These are phyloP conservation scores for Philypnodon macrostomus DNA, from an alignment of 2,797 vertebrate genomes.

Conservation along the genomic window DNA sequence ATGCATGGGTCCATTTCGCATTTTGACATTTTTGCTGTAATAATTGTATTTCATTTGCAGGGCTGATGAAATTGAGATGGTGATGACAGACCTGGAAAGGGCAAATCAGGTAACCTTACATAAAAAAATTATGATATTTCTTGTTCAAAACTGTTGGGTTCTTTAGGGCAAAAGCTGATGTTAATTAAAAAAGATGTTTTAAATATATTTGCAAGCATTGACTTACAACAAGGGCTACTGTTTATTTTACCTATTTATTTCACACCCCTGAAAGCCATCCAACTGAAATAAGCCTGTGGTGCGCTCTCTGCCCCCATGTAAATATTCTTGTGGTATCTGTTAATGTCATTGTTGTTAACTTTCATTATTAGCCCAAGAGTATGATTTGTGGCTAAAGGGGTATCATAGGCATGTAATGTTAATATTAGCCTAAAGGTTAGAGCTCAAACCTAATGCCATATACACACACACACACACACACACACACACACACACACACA, in stretches of 20 bases:
- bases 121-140: neutral
- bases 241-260: constrained; percentile 48
- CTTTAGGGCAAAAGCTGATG: neutral
- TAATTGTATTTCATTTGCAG: constrained; percentile 69
- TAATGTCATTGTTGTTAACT: constrained; percentile 78
- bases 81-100: constrained; percentile 98
- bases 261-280: constrained; percentile 54
- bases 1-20: too few relatives aligned
- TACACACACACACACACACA: constrained; percentile 13
- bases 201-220: neutral
- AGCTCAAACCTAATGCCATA: constrained; percentile 63
- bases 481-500: constrained; percentile 15
- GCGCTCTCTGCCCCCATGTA: constrained; percentile 54
- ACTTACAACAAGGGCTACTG: constrained; percentile 23
- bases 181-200: neutral
- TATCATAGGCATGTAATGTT: constrained; percentile 77
- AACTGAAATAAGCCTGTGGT: constrained; percentile 47
- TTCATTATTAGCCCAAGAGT: constrained; percentile 74
- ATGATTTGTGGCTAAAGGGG: constrained; percentile 74
- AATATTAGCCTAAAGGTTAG: constrained; percentile 75
- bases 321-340: constrained; percentile 73
- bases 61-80: constrained; percentile 97
- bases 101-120: constrained; percentile 90
- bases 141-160: neutral
- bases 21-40: constrained; percentile 21